Evolutionary conservation across 2,797 vertebrate genomes (phyloP).

Genomic region (Craterocephalus amniculus): DNA sequence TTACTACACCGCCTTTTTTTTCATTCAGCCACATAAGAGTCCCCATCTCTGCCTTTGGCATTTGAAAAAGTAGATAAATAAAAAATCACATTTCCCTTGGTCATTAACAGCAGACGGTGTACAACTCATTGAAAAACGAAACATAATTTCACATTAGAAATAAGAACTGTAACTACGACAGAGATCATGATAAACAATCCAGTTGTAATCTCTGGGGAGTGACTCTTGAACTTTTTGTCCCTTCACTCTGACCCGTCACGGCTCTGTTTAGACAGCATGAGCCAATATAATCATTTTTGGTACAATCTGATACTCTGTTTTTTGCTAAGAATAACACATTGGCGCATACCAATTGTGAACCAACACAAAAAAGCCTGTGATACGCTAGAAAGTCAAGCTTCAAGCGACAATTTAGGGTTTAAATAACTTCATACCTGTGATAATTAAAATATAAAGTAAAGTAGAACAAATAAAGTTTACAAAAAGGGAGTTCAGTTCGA

Average conservation of each 20-base stretch:
- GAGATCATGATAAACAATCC: neutral
- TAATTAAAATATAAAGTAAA: neutral
- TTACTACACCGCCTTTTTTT: too few species aligned
- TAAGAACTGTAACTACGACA: neutral
- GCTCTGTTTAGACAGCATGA: conserved; percentile 13
- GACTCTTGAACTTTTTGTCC: conserved; percentile 25
- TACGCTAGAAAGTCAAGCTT: neutral
- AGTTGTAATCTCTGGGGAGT: conserved; percentile 29
- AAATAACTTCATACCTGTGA: neutral
- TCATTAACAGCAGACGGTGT: neutral
- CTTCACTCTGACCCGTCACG: conserved; percentile 16
- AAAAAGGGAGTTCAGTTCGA: neutral
- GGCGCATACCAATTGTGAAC: neutral
- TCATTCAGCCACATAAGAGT: too few species aligned
- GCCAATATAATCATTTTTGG: conserved; percentile 11
- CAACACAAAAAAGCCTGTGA: neutral
- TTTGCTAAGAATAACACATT: conserved; percentile 37
- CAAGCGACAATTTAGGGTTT: neutral
- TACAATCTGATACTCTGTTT: conserved; percentile 9
- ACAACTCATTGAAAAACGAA: neutral
- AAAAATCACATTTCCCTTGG: neutral
- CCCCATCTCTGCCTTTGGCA: too few species aligned
- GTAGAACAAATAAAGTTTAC: neutral
- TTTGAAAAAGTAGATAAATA: too few species aligned
- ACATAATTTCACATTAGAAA: neutral